These are phyloP conservation scores for Heterotilapia buettikoferi DNA, from an alignment of 2,113 vertebrate genomes.

Conservation along the genomic window DNA sequence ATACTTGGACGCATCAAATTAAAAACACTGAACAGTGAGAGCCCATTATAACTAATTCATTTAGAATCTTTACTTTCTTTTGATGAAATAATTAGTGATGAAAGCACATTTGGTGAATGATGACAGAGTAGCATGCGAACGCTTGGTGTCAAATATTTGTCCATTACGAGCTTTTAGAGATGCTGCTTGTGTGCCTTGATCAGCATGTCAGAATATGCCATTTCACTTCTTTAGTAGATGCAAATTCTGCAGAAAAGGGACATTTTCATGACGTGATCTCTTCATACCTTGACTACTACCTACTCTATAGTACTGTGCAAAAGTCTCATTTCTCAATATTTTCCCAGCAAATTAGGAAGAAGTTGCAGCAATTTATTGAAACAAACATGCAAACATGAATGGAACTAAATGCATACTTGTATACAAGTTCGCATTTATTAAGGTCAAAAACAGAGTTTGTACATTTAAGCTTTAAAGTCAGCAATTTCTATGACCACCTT, in stretches of 20 bases:
- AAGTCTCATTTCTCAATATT: neutral
- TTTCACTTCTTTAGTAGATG: neutral
- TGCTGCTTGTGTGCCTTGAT: neutral
- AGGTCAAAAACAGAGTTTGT: neutral
- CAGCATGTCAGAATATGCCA: neutral
- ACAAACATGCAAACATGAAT: neutral
- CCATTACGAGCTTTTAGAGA: neutral
- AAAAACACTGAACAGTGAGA: neutral
- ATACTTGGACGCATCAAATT: slow-evolving; percentile 6
- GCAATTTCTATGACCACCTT: neutral
- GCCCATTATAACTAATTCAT: slow-evolving; percentile 34
- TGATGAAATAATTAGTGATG: slow-evolving; percentile 6
- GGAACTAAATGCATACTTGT: neutral
- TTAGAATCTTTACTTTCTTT: neutral
- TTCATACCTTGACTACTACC: neutral
- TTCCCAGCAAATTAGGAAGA: neutral
- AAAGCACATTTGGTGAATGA: neutral
- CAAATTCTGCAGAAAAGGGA: neutral
- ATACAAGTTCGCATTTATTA: neutral
- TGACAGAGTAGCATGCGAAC: neutral
- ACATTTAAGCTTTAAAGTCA: neutral
- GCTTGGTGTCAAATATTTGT: neutral
- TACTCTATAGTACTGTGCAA: neutral
- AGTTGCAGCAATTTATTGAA: neutral
- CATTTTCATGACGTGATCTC: neutral